Evolutionary conservation across 2,797 vertebrate species (phyloP).

Genomic region (Xerus rutilus): DNA sequence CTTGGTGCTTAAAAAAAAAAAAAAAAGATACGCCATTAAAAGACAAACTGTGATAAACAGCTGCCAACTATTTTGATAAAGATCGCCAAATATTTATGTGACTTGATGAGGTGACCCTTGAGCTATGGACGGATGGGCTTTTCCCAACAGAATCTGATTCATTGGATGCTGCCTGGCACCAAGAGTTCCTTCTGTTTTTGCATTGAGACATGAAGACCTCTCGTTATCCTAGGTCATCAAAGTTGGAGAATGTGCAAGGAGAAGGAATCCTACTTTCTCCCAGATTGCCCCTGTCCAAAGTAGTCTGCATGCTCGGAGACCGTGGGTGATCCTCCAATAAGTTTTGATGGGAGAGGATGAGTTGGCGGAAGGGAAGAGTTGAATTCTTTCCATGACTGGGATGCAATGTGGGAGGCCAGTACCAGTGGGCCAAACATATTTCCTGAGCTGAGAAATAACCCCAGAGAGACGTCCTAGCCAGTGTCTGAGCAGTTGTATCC

Average conservation of each 20-base stretch:
- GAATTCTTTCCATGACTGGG: not conserved
- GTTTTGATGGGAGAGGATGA: not conserved
- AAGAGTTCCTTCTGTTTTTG: not conserved
- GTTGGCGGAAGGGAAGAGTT: too few relatives aligned
- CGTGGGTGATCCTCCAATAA: not conserved
- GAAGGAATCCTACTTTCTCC: too few relatives aligned
- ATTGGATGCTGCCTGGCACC: too few relatives aligned
- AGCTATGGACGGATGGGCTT: too few relatives aligned
- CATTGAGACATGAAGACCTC: too few relatives aligned
- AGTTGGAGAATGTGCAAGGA: not conserved
- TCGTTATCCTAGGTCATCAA: not conserved
- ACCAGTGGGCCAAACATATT: not conserved
- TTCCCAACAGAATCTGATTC: not conserved
- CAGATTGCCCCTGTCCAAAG: not conserved
- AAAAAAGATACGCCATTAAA: too few relatives aligned
- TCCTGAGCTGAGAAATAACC: not conserved
- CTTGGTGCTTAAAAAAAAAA: too few relatives aligned
- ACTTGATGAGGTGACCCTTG: too few relatives aligned
- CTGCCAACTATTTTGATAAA: not conserved
- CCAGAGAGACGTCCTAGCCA: fast-evolving
- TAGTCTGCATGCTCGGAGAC: too few relatives aligned
- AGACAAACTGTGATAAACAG: not conserved
- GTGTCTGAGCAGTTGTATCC: too few relatives aligned
- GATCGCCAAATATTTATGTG: not conserved
- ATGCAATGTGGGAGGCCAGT: too few relatives aligned